Base-by-base conservation (phyloP, 2,797 vertebrate species). In the Thunnus albacares region DNA sequence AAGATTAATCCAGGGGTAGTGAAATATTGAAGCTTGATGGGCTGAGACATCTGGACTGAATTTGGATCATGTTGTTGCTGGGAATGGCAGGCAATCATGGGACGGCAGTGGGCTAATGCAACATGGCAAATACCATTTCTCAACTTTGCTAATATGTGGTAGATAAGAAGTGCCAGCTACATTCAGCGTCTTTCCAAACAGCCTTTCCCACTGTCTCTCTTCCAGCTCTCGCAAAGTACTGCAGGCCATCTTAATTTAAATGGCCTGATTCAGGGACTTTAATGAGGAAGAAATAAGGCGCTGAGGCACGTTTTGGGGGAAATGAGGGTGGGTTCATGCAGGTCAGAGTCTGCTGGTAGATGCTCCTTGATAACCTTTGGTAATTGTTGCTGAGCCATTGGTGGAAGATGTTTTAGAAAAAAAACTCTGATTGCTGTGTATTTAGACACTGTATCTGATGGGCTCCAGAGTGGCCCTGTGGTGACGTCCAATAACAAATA, bases 351-450 rank as follows among this genome's bases (percentile, higher is more conserved):
- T 95, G 94, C 93, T 93, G 93, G 93, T 94, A 90, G 96, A 98
- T 99, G 97, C 96, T 96, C 97, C 93, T 89, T 96, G 98, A 99
- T 99, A 99, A 99, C 98, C 98, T 92, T 93, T 95, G 89, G 94
- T 96, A 96, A 97, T 96, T 96, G 96, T 95, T 96, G 95, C 95
- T 94, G 91, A 95, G 95, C 92, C 93, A 94, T 93, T 94, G 83
- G 96, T 95, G 95, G 96, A 96, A 96, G 96, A 93, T 94, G 94
- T 95, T 96, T 95, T 52, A 61, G 28, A 58, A 55, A 33, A 26
- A 94, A 95, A 95, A 93, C 96, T 97, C 95, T 97, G 97, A 97
- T 96, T 95, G 95, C 89, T 86, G 94, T 94, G 96, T 96, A 95
- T 96, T 97, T 96, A 96, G 96, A 96, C 95, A 94, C 94, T 93